Base-by-base conservation (phyloP, 35 echinoderm and acorn worm genomes). In the Heliocidaris tuberculata region DNA sequence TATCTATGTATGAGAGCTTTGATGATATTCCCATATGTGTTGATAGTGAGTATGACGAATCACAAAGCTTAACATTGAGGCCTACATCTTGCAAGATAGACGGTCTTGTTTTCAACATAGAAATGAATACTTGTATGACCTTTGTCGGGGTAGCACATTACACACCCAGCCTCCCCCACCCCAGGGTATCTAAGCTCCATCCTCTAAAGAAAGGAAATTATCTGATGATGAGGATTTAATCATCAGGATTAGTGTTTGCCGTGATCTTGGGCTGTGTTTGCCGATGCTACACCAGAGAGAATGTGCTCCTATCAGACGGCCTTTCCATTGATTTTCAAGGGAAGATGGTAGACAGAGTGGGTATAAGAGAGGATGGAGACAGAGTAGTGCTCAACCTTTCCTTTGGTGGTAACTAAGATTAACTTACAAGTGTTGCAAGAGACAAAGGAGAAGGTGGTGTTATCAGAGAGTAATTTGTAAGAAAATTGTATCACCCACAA, bases 161-260 rank as follows among this genome's bases (percentile, higher is more conserved):
- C 52, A 56, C 52, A 56, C 52, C 52, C 52, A 8, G 5, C 21
- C 21, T 24, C 65, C 65, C 60, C 24, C 60, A 16, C 60, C 24
- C 16, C 6, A 2, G 65, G 65, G 21, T 27, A 42, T 78, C 65
- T 78, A 78, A 78, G 65, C 21, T 78, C 65, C 65, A 78, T 78
- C 12, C 59, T 60, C 0, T 78, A 17, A 78, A 27, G 47, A 42
- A 48, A 48, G 87, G 47, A 89, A 48, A 89, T 89, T 89, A 48
- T 48, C 12, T 89, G 87, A 89, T 89, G 87, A 89, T 89, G 87
- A 89, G 87, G 31, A 89, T 89, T 89, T 89, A 89, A 89, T 89
- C 87, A 89, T 48, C 47, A 32, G 31, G 87, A 89, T 89, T 89
- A 89, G 65, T 89, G 87, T 89, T 89, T 89, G 87, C 47, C 47